Percentiles rank a stretch among this genome's conserved stretches.
These are phyloP conservation scores for Hemithea aestivaria DNA, from an alignment of 2,888 invertebrate genomes.

Conservation along the genomic window DNA sequence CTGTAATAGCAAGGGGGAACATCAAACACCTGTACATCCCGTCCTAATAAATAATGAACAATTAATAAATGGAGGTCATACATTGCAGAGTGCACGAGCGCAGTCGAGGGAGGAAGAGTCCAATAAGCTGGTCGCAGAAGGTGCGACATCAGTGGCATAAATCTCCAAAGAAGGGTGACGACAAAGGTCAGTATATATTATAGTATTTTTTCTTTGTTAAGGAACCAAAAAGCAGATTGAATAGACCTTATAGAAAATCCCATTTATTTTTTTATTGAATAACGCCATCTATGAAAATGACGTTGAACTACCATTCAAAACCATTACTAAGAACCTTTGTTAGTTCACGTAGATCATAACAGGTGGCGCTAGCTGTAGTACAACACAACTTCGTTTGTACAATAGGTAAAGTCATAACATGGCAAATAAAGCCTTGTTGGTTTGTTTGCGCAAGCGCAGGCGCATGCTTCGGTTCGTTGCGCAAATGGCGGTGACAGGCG, in stretches of 20 bases:
- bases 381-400: neutral
- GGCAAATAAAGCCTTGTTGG: constrained; percentile 17
- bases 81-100: constrained; percentile 76
- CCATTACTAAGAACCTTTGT: too few species aligned
- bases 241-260: too few species aligned
- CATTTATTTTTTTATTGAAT: neutral
- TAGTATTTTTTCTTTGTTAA: neutral
- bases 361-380: constrained; percentile 33
- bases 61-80: constrained; percentile 39
- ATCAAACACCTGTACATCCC: constrained; percentile 18
- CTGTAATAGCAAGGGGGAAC: constrained; percentile 21
- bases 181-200: constrained; percentile 48
- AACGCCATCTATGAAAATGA: constrained; percentile 52
- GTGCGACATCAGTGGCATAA: constrained; percentile 82
- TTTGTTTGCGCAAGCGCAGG: constrained; percentile 38
- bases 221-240: too few species aligned
- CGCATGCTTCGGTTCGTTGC: constrained; percentile 33
- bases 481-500: constrained; percentile 44
- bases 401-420: neutral
- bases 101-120: constrained; percentile 73
- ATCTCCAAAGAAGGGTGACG: constrained; percentile 58
- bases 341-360: constrained; percentile 23
- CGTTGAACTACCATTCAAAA: constrained; percentile 11
- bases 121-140: constrained; percentile 82
- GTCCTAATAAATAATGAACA: constrained; percentile 1